phyloP scores from a whole-genome alignment of 2,797 vertebrate species.

The Moxostoma hubbsi region DNA sequence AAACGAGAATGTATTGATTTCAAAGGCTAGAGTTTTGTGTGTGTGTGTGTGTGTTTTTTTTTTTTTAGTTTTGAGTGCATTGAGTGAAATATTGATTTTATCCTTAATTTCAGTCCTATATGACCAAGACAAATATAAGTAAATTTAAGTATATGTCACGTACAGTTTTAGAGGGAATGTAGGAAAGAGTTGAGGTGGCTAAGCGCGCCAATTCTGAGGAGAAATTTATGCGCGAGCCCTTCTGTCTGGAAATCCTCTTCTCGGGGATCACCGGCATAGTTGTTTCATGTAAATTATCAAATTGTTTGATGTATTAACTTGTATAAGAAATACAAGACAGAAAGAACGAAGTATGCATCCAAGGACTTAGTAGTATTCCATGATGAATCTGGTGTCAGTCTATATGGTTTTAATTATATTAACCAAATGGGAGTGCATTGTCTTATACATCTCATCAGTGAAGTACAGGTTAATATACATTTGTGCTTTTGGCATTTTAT shows the following conservation, averaged over 20 bases:
- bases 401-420: too few relatives aligned
- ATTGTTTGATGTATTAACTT: constrained; percentile 4
- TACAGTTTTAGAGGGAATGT: background rate
- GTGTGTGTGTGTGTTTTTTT: background rate
- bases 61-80: too few relatives aligned
- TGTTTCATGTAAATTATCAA: background rate
- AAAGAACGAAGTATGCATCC: background rate
- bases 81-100: too few relatives aligned
- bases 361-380: too few relatives aligned
- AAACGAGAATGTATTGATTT: background rate
- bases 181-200: background rate
- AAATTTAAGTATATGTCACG: background rate
- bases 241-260: background rate
- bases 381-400: too few relatives aligned
- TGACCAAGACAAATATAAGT: too few relatives aligned
- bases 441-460: too few relatives aligned
- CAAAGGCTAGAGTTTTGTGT: background rate
- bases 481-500: too few relatives aligned
- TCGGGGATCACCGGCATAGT: background rate
- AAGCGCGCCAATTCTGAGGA: constrained; percentile 24
- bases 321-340: constrained; percentile 4
- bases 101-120: too few relatives aligned
- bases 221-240: background rate
- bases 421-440: too few relatives aligned
- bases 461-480: too few relatives aligned